phyloP scores from a whole-genome alignment of 2,113 vertebrate species.

The Labeo catla region DNA sequence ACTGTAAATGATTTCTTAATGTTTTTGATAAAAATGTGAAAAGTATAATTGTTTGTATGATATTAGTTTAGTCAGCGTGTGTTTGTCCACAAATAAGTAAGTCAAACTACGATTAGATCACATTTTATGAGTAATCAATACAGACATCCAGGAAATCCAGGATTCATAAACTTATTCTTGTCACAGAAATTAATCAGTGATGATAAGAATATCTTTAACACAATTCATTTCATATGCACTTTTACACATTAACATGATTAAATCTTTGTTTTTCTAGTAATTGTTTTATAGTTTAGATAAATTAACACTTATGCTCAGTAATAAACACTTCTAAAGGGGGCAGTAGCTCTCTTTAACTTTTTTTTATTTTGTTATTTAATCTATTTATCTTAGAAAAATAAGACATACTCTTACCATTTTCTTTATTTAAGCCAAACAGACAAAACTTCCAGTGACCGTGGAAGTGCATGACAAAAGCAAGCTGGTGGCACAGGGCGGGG shows the following conservation, averaged over 20 bases:
- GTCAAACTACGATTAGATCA: not conserved
- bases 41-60: not conserved
- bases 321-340: not conserved
- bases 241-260: not conserved
- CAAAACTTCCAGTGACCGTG: not conserved
- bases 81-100: not conserved
- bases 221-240: not conserved
- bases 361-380: not conserved
- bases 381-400: not conserved
- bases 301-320: not conserved
- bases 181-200: not conserved
- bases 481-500: not conserved
- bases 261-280: not conserved
- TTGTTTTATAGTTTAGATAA: not conserved
- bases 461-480: not conserved
- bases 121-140: not conserved
- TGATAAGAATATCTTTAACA: not conserved
- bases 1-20: not conserved
- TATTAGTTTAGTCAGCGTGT: not conserved
- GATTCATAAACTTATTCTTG: not conserved
- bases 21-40: not conserved
- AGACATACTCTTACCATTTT: not conserved
- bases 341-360: not conserved
- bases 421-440: too few species aligned
- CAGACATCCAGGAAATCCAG: not conserved